Evolutionary conservation across 2,797 vertebrate genomes (phyloP), one percentile per base, ranked within the genome.

Genomic region (Esox masquinongy): DNA sequence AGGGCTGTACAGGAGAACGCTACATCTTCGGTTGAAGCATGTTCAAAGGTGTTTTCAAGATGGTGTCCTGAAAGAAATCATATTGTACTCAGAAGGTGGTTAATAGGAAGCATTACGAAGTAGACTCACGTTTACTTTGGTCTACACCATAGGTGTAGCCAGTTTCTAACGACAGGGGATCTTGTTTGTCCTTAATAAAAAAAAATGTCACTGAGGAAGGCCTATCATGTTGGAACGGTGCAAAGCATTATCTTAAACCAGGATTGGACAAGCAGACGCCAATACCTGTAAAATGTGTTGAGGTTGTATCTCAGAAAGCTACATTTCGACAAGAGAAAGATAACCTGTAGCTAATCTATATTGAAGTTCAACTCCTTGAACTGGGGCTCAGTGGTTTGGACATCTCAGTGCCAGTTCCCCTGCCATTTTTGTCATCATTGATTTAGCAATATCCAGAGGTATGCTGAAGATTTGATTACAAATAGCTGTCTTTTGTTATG

Each of bases 351-450:
- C 68, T 50, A 15, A 50, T 70, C 39, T 29, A 70, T 22, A 47
- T 29, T 39, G 50, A 47, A 70, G 69, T 26, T 70, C 69, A 70
- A 16, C 7, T 31, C 69, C 69, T 51, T 47, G 24, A 47, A 50
- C 26, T 29, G 24, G 12, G 5, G 22, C 26, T 31, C 24, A 64
- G 61, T 5, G 12, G 61, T 64, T 39, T 5, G 36, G 36, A 39
- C 24, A 31, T 64, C 26, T 5, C 26, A 15, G 61, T 29, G 26
- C 26, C 15, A 56, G n/a, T 19, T 19, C n/a, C n/a, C n/a, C 17
- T 9, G 0, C 8, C 0, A 9, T 11, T 56, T 53, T 19, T 17
- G 5, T 34, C n/a, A 7, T 39, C 36, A 4, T 59, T 59, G n/a
- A 59, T 4, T 59, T 59, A 19, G 6, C 53, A n/a, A 59, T 59